Conservation (phyloP, 2,888 invertebrate species). For the Platerodrilus igneus region DNA sequence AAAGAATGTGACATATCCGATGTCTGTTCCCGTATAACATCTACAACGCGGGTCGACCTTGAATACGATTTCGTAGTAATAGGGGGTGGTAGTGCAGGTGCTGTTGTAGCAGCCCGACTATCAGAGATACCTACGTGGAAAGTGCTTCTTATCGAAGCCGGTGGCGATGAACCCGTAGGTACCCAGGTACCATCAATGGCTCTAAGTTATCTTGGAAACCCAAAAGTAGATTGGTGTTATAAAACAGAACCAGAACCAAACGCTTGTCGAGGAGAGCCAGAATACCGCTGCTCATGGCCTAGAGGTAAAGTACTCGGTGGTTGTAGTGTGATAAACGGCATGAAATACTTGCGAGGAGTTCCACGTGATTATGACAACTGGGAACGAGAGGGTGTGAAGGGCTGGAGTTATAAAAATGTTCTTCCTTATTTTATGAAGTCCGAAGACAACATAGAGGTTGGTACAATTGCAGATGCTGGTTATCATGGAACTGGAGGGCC, state of each 20-base stretch:
- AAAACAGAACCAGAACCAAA: constrained; percentile 59
- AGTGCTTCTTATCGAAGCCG: constrained; percentile 68
- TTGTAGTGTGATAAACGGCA: constrained; percentile 69
- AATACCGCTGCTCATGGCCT: constrained; percentile 61
- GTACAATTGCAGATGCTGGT: constrained; percentile 54
- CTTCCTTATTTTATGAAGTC: constrained; percentile 67
- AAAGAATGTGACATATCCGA: constrained; percentile 56
- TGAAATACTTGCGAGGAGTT: constrained; percentile 79
- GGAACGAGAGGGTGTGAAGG: constrained; percentile 65
- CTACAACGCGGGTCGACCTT: constrained; percentile 47
- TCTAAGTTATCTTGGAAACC: constrained; percentile 57
- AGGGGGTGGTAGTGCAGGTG: constrained; percentile 63
- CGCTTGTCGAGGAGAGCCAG: constrained; percentile 55
- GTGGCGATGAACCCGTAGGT: constrained; percentile 64
- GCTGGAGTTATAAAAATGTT: constrained; percentile 75
- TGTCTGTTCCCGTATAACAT: constrained; percentile 56
- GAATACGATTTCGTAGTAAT: constrained; percentile 64
- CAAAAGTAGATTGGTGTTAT: constrained; percentile 65
- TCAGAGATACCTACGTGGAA: constrained; percentile 63
- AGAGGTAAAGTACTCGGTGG: constrained; percentile 70
- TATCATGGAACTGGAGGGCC: constrained; percentile 61
- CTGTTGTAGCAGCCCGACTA: constrained; percentile 60
- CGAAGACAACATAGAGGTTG: constrained; percentile 63
- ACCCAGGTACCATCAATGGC: constrained; percentile 64
- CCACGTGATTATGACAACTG: constrained; percentile 71